These are phyloP conservation scores for Alviniconcha strummeri DNA, from an alignment of 2,888 invertebrate genomes.

Conservation along the genomic window DNA sequence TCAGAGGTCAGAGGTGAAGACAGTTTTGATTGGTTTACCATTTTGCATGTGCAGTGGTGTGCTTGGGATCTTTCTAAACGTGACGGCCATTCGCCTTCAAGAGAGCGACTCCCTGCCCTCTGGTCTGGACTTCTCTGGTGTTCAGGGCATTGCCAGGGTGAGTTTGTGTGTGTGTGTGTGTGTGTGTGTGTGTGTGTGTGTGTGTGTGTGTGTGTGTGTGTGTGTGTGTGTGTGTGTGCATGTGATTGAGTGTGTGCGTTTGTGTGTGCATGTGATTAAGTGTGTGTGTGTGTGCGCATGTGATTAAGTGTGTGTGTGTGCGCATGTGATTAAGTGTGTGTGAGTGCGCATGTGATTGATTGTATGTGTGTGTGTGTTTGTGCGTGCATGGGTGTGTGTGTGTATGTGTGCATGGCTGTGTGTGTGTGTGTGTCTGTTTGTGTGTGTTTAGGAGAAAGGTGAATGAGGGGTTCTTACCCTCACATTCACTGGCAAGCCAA, in stretches of 20 bases:
- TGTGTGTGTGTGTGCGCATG: conserved; percentile 8
- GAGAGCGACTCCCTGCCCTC: conserved; percentile 43
- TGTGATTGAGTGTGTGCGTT: conserved; percentile 37
- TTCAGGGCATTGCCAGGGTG: conserved; percentile 55
- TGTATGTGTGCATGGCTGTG: not conserved
- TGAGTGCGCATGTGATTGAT: not conserved
- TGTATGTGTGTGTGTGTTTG: not conserved
- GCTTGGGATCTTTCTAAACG: conserved; percentile 60
- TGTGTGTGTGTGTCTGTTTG: not conserved
- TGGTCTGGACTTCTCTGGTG: conserved; percentile 48
- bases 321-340: not conserved
- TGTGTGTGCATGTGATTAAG: not conserved
- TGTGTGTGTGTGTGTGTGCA: not conserved
- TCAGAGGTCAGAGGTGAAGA: no score
- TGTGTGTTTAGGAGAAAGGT: no score
- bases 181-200: conserved; percentile 1
- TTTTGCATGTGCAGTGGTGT: conserved; percentile 52
- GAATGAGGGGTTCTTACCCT: no score
- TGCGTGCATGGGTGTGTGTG: not conserved
- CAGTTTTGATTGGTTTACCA: no score
- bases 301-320: not conserved
- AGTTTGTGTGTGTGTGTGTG: conserved; percentile 6
- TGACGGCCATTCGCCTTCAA: conserved; percentile 54
- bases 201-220: conserved; percentile 12
- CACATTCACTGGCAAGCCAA: no score